Conservation (phyloP, 2,113 vertebrate species). For the Benitochromis conjunctus region DNA sequence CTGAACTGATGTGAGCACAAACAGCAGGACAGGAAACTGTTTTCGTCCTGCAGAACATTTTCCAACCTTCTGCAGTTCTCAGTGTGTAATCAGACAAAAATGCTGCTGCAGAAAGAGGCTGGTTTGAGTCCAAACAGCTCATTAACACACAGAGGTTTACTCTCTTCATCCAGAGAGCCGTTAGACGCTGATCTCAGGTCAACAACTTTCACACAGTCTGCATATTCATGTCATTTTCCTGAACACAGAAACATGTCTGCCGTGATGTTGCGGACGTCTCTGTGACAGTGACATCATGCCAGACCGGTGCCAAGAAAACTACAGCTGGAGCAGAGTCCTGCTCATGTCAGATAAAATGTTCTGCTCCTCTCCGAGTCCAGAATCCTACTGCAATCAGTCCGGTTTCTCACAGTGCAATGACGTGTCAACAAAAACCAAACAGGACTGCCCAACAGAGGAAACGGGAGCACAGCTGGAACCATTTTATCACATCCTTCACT, state of each 20-base stretch:
- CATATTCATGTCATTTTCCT: neutral
- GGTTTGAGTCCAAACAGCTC: neutral
- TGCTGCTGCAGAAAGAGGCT: neutral
- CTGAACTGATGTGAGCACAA: neutral
- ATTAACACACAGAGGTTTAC: neutral
- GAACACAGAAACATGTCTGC: neutral
- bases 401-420: neutral
- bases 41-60: neutral
- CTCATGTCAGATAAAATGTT: neutral
- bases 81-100: neutral
- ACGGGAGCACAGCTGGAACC: neutral
- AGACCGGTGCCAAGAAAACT: neutral
- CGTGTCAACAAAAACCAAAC: neutral
- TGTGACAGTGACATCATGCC: neutral
- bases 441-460: neutral
- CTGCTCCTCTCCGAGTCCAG: neutral
- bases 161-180: neutral
- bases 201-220: neutral
- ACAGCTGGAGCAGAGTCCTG: neutral
- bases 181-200: neutral
- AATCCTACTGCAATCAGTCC: neutral
- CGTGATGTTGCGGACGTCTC: rapidly evolving
- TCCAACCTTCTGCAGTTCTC: neutral
- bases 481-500: neutral
- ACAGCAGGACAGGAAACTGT: neutral